phyloP scores from a whole-genome alignment of 2,888 invertebrate genomes.

The Rhimphoctona megacephalus region DNA sequence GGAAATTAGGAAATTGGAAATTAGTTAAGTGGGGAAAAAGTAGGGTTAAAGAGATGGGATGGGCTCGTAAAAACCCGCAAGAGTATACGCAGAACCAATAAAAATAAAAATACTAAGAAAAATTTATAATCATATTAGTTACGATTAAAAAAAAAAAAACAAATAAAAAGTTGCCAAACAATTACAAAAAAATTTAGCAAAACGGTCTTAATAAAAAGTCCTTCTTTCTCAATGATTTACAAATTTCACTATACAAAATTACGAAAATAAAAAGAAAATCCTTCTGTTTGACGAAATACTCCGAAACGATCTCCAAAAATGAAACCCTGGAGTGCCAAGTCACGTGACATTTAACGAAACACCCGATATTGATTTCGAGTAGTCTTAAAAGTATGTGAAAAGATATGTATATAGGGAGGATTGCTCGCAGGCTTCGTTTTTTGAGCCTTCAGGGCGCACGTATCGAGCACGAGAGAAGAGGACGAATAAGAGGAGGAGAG shows the following conservation, averaged over 20 bases:
- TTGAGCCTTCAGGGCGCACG: conserved; percentile 12
- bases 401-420: background rate
- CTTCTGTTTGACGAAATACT: background rate
- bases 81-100: too few species aligned
- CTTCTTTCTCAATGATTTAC: background rate
- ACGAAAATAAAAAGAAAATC: background rate
- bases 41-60: too few species aligned
- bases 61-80: too few species aligned
- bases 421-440: conserved; percentile 2
- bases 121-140: background rate
- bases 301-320: background rate
- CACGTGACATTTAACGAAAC: background rate
- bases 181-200: background rate
- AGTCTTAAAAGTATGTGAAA: conserved; percentile 9
- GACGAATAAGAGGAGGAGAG: conserved; percentile 63
- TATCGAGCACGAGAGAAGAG: conserved; percentile 44
- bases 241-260: background rate
- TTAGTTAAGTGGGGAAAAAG: too few species aligned
- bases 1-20: too few species aligned
- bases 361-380: background rate
- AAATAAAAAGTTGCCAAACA: background rate
- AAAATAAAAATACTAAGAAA: background rate
- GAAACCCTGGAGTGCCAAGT: background rate
- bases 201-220: too few species aligned
- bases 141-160: background rate